Evolutionary conservation across 2,888 invertebrate species (phyloP).

Genomic region (Mellilla xanthometata): DNA sequence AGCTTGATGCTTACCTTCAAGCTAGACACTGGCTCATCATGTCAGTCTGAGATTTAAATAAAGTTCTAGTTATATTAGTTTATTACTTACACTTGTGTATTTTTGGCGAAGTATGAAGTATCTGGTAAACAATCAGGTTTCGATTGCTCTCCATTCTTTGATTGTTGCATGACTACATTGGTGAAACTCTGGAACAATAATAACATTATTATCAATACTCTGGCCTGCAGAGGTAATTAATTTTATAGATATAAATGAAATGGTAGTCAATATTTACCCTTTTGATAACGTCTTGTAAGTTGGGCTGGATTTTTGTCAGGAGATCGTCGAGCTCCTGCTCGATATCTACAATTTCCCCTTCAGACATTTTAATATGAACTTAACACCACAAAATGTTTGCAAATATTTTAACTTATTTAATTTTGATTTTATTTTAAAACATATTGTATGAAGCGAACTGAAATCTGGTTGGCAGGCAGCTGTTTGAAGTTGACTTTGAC

Average conservation of each 20-base stretch:
- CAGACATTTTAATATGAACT: conserved; percentile 57
- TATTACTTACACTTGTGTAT: conserved; percentile 81
- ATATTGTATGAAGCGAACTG: conserved; percentile 7
- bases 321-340: conserved; percentile 75
- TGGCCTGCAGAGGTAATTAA: background rate
- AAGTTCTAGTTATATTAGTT: too few species aligned
- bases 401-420: conserved; percentile 25
- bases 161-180: conserved; percentile 79
- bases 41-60: too few species aligned
- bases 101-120: conserved; percentile 78
- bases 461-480: background rate
- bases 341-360: conserved; percentile 66
- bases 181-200: conserved; percentile 79
- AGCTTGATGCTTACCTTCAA: too few species aligned
- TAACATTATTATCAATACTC: background rate
- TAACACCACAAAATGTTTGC: conserved; percentile 32
- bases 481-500: background rate
- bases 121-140: conserved; percentile 74
- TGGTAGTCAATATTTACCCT: conserved; percentile 67
- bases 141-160: conserved; percentile 71
- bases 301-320: conserved; percentile 75
- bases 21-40: too few species aligned
- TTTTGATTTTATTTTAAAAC: conserved; percentile 4
- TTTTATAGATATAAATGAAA: background rate
- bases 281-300: conserved; percentile 83